A percentile compares a stretch with the other conserved stretches of the same genome.
These are phyloP conservation scores for Actinia equina DNA, from an alignment of 64 coral and sea anemone genomes.

Conservation along the genomic window DNA sequence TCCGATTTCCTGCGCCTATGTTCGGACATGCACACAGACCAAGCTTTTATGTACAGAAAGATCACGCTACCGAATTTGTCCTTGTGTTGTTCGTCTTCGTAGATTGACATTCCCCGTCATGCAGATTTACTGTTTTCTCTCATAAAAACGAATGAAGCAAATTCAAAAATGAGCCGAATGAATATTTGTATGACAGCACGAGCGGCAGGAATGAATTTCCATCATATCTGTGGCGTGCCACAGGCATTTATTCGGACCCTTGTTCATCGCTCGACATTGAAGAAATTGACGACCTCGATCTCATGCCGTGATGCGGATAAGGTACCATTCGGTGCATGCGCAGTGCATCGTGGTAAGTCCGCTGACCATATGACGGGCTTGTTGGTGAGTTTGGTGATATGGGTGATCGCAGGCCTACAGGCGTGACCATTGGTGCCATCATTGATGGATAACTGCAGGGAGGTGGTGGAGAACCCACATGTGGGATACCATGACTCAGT, in stretches of 20 bases:
- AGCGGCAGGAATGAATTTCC: no score
- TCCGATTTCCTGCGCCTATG: no score
- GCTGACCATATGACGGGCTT: conserved; percentile 27
- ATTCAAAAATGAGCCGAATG: no score
- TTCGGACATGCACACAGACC: no score
- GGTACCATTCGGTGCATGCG: conserved; percentile 37
- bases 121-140: no score
- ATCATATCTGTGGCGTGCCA: no score
- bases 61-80: no score
- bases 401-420: conserved; percentile 2
- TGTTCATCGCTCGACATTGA: conserved; percentile 27
- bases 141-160: no score
- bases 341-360: conserved; percentile 28
- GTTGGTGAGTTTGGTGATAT: conserved; percentile 21
- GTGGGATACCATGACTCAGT: conserved; percentile 18
- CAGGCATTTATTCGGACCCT: neutral
- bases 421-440: conserved; percentile 59
- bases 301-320: conserved; percentile 11
- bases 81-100: no score
- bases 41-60: no score
- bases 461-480: neutral
- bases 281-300: conserved; percentile 14
- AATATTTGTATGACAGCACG: no score
- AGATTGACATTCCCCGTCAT: no score
- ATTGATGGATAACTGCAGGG: conserved; percentile 27